Conservation (phyloP, 2,113 vertebrate genomes). For the Oreotrochilus melanogaster region DNA sequence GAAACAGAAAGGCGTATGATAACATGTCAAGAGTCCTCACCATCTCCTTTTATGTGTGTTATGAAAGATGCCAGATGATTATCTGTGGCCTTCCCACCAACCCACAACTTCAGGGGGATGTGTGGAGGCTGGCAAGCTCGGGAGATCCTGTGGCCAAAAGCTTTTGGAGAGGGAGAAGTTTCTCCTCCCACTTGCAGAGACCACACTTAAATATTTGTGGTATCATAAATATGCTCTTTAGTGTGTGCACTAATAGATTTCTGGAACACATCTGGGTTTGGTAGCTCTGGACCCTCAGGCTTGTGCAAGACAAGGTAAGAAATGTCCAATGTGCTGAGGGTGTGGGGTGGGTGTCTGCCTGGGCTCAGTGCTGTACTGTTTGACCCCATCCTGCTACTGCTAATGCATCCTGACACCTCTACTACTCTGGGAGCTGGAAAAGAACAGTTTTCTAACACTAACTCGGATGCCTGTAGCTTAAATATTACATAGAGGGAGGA, state of each 20-base stretch:
- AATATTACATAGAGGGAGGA: neutral
- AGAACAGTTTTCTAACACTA: neutral
- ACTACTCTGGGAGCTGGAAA: neutral
- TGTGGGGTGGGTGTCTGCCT: neutral
- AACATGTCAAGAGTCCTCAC: neutral
- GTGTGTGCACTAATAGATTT: neutral
- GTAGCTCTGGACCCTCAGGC: neutral
- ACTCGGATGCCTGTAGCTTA: neutral
- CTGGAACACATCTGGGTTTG: slow-evolving; percentile 17
- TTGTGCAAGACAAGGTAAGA: neutral
- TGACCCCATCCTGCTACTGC: neutral
- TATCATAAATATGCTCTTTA: slow-evolving; percentile 44
- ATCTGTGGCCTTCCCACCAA: slow-evolving; percentile 14
- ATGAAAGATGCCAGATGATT: slow-evolving; percentile 18
- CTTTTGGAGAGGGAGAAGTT: slow-evolving; percentile 40
- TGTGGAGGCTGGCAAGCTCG: slow-evolving; percentile 22
- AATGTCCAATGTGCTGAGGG: neutral
- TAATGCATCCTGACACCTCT: neutral
- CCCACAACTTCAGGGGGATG: neutral
- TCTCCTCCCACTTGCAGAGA: slow-evolving; percentile 45
- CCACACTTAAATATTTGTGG: slow-evolving; percentile 49
- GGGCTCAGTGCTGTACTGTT: neutral
- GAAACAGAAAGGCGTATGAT: neutral
- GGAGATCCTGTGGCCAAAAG: slow-evolving; percentile 12
- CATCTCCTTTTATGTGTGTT: neutral